Conservation (phyloP, 2,888 invertebrate species). For the Amphipoea lucens region DNA sequence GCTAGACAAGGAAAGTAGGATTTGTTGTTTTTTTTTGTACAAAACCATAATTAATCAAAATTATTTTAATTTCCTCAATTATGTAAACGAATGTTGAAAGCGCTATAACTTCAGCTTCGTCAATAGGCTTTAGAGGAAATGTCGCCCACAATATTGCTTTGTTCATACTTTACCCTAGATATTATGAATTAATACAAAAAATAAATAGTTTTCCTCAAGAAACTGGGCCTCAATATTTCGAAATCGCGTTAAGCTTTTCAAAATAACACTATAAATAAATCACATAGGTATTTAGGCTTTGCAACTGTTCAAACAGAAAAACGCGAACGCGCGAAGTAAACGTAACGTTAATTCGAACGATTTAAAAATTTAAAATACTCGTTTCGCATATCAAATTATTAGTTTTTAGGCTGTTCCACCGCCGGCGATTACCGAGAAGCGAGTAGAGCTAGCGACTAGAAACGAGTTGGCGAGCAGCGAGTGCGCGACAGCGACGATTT, state of each 20-base stretch:
- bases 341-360: too few species aligned
- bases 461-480: too few species aligned
- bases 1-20: neutral
- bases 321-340: neutral
- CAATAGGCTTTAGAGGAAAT: neutral
- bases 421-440: too few species aligned
- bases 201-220: too few species aligned
- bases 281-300: neutral
- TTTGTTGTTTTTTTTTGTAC: neutral
- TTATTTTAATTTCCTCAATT: neutral
- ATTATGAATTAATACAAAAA: neutral
- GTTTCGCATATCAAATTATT: too few species aligned
- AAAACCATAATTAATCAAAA: neutral
- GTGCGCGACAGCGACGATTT: too few species aligned
- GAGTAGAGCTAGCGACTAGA: too few species aligned
- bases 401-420: too few species aligned
- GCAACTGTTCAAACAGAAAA: neutral
- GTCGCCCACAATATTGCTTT: neutral
- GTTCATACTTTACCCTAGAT: neutral
- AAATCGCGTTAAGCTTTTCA: neutral
- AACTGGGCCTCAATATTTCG: neutral
- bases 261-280: neutral
- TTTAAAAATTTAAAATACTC: too few species aligned
- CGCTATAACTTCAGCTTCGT: too few species aligned
- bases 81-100: neutral